A percentile compares a stretch with the other conserved stretches of the same genome.
Evolutionary conservation across 1,140 invertebrate species (phyloP).

Genomic region (Caerostris darwini): DNA sequence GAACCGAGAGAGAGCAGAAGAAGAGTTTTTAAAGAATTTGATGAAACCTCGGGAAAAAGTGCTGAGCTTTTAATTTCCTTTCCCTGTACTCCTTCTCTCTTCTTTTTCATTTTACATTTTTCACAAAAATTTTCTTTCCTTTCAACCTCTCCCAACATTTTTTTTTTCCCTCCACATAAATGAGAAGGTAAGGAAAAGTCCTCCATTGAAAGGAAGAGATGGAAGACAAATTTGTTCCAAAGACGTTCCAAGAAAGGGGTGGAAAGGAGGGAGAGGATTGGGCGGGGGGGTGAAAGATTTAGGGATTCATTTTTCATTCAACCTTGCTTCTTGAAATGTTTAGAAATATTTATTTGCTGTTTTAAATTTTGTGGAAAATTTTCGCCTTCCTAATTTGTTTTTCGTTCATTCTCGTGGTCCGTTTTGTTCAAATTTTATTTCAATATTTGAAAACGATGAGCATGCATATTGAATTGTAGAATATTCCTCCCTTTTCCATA

Average conservation of each 20-base stretch:
- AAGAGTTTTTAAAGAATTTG: constrained; percentile 37
- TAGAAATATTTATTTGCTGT: constrained; percentile 60
- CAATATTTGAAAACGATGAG: constrained; percentile 68
- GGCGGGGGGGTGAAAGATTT: constrained; percentile 24
- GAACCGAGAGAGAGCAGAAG: not conserved
- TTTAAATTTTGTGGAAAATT: constrained; percentile 37
- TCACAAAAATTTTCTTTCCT: not conserved
- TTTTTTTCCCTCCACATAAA: no score
- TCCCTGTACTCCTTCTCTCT: no score
- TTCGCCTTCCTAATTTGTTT: not conserved
- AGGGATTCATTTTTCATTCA: constrained; percentile 52
- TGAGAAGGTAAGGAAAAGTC: not conserved
- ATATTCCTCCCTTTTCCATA: not conserved
- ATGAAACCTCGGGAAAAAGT: constrained; percentile 18
- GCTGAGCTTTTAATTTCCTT: constrained; percentile 61
- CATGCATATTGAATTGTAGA: constrained; percentile 43
- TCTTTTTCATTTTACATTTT: constrained; percentile 30
- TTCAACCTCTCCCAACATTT: no score
- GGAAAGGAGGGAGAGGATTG: not conserved
- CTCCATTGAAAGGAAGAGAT: not conserved
- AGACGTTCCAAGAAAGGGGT: not conserved
- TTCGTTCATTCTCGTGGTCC: not conserved
- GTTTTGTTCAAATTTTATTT: constrained; percentile 56
- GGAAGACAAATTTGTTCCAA: constrained; percentile 47
- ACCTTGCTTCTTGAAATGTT: constrained; percentile 21